A percentile compares a stretch with the other conserved stretches of the same genome.
These are phyloP conservation scores for Fulmarus glacialis DNA, from an alignment of 2,113 vertebrate genomes.

Conservation along the genomic window DNA sequence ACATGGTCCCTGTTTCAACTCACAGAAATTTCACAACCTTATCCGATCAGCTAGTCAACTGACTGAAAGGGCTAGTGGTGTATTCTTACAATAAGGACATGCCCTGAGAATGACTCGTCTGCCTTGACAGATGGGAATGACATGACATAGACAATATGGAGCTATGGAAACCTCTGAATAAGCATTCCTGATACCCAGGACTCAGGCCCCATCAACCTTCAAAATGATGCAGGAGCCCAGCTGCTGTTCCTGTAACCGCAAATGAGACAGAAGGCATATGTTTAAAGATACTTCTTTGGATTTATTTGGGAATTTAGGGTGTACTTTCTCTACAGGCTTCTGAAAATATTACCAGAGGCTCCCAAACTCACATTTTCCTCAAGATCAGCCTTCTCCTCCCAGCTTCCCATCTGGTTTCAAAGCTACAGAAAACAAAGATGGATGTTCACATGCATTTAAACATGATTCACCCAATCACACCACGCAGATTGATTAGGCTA, in stretches of 20 bases:
- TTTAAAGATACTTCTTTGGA: neutral
- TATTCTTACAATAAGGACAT: neutral
- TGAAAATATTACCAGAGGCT: neutral
- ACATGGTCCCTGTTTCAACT: neutral
- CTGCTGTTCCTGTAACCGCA: neutral
- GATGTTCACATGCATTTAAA: neutral
- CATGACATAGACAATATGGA: neutral
- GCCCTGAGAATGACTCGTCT: neutral
- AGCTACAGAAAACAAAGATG: neutral
- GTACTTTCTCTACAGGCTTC: neutral
- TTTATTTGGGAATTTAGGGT: neutral
- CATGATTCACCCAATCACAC: neutral
- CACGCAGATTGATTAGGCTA: fast-evolving
- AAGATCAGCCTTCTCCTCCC: neutral
- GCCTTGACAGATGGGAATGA: neutral
- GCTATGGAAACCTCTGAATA: neutral
- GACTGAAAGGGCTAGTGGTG: neutral
- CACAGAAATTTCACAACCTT: neutral
- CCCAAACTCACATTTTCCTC: neutral
- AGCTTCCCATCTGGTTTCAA: neutral
- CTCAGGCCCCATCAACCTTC: neutral
- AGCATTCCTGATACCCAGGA: neutral
- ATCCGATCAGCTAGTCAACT: neutral
- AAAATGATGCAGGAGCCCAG: neutral
- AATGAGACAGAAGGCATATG: neutral